phyloP scores from a whole-genome alignment of 2,113 vertebrate genomes.

The Aythya baeri region DNA sequence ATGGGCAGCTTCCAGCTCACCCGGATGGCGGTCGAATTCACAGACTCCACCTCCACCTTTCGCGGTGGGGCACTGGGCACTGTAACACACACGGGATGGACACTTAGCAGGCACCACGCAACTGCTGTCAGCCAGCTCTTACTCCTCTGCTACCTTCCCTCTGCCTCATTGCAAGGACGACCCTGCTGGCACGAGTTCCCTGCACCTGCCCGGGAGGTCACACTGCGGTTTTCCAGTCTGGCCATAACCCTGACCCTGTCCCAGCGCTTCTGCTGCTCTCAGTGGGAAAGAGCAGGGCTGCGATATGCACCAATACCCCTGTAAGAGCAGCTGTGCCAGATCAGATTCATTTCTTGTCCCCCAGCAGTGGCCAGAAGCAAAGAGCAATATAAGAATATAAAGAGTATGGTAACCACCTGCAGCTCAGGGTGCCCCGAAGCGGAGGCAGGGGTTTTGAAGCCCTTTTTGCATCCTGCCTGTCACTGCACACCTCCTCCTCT shows the following conservation, averaged over 20 bases:
- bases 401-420: not conserved
- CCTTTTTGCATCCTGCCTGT: not conserved
- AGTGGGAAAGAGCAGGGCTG: fast-evolving
- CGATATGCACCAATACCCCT: not conserved
- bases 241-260: not conserved
- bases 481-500: not conserved
- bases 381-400: not conserved
- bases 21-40: slow-evolving; percentile 91
- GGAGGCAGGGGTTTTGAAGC: not conserved
- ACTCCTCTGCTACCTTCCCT: not conserved
- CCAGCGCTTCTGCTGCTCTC: not conserved
- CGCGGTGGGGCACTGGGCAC: slow-evolving; percentile 95
- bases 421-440: not conserved
- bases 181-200: not conserved
- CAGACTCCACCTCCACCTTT: slow-evolving; percentile 88
- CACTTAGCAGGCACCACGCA: not conserved
- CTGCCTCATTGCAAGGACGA: fast-evolving
- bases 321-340: not conserved
- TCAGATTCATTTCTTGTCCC: not conserved
- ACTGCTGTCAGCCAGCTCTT: not conserved
- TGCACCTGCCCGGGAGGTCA: not conserved
- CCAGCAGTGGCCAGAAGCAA: not conserved
- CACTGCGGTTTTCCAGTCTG: not conserved
- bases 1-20: slow-evolving; percentile 93
- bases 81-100: slow-evolving; percentile 62